Conservation (phyloP, 1,140 invertebrate species). For the Camponotus vicinus region DNA sequence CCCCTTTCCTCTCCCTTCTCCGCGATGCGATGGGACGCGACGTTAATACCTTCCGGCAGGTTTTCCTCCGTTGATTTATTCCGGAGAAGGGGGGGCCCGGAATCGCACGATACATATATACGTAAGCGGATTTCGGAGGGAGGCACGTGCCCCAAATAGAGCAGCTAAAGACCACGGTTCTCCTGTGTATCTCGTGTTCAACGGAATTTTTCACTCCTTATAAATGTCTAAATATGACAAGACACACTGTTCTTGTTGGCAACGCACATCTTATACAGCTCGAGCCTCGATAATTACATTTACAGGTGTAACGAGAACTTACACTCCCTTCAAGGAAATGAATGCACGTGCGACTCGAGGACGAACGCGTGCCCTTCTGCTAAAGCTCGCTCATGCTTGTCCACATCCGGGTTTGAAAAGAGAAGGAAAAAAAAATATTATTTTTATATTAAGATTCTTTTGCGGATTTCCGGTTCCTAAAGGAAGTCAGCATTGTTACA, state of each 20-base stretch:
- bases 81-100: conserved; percentile 64
- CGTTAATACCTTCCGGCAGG: conserved; percentile 82
- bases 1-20: background rate
- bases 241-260: no score
- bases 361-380: background rate
- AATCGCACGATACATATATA: conserved; percentile 60
- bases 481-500: conserved; percentile 5
- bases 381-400: background rate
- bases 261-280: background rate
- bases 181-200: background rate
- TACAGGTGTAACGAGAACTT: background rate
- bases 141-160: background rate
- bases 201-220: background rate
- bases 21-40: conserved; percentile 52
- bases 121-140: conserved; percentile 20
- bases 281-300: no score
- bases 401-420: background rate
- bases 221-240: background rate
- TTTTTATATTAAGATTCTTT: conserved; percentile 29
- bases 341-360: background rate
- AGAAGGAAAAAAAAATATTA: conserved; percentile 15
- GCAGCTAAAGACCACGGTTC: background rate
- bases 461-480: conserved; percentile 42
- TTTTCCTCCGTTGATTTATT: conserved; percentile 83
- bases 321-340: background rate